Evolutionary conservation across 2,113 vertebrate genomes (phyloP), one percentile per base, ranked within the genome.

Genomic region (Bos javanicus): DNA sequence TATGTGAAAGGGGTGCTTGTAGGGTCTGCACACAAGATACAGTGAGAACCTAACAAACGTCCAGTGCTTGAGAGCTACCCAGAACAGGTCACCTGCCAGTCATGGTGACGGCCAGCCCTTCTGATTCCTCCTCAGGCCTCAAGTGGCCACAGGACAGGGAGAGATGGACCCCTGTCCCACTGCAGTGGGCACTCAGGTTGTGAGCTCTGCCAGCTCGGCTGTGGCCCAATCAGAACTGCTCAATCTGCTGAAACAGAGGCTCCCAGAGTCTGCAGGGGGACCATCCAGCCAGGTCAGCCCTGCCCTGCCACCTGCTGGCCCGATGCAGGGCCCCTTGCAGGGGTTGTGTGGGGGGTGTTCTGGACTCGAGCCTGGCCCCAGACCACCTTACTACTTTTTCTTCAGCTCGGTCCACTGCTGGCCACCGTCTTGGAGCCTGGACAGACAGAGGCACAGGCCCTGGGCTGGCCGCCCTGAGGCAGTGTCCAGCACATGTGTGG

Each of bases 401-500:
- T 8, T 97, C 54, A 99, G 80, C 94, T 99, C 98, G 0, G 0
- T 97, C 99, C 99, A 99, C n/a, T 96, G 97, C 0, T 0, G 26
- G 46, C 64, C 17, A 36, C 33, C 1, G 1, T 88, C 97, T 85
- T 97, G 95, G 10, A 99, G 95, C 92, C 26, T 97, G n/a, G 92
- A 97, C 90, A 99, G 91, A 19, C 15, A n/a, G 6, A 98, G 0
- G 0, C 43, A 59, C 0, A 99, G 97, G 28, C 98, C 95, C 0
- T 82, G 88, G 0, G 99, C 99, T 0, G 99, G 99, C 62, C 97
- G 95, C 54, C 99, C 99, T 0, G 95, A 97, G 56, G 97, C 95
- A 0, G 96, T 98, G 95, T 99, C 98, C 87, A 99, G 97, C n/a
- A 99, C 98, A 0, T 99, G 98, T 10, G 98, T 99, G 59, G 97